These are phyloP conservation scores for Didymodactylos carnosus DNA, from an alignment of 2,888 invertebrate genomes.

Conservation along the genomic window DNA sequence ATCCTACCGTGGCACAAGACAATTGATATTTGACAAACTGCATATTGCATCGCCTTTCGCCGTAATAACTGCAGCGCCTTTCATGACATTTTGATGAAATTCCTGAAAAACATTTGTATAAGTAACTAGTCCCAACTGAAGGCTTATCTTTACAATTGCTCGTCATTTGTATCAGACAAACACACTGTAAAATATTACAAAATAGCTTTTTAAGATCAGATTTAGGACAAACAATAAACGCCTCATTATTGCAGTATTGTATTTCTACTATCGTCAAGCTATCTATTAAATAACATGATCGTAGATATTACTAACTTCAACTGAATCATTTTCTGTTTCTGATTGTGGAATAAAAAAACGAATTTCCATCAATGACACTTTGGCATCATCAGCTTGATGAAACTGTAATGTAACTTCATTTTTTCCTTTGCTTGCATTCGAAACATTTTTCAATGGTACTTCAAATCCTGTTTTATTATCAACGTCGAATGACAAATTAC, in stretches of 20 bases:
- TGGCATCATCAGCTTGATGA: slow-evolving; percentile 92
- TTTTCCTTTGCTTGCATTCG: slow-evolving; percentile 80
- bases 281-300: too few species aligned
- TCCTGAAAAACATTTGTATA: slow-evolving; percentile 40
- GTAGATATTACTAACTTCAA: not conserved
- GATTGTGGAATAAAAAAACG: slow-evolving; percentile 76
- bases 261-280: too few species aligned
- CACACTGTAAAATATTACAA: too few species aligned
- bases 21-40: slow-evolving; percentile 83
- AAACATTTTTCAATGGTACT: slow-evolving; percentile 80
- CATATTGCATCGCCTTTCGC: slow-evolving; percentile 71
- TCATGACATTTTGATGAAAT: slow-evolving; percentile 88
- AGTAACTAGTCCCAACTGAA: too few species aligned
- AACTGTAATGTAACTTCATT: slow-evolving; percentile 96
- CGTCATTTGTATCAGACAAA: too few species aligned
- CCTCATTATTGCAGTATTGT: too few species aligned
- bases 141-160: too few species aligned
- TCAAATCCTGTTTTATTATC: slow-evolving; percentile 58
- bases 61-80: slow-evolving; percentile 56
- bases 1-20: slow-evolving; percentile 74
- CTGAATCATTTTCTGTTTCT: slow-evolving; percentile 51
- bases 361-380: slow-evolving; percentile 87
- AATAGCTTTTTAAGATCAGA: too few species aligned
- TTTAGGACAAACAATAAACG: too few species aligned
- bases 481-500: slow-evolving; percentile 28